Evolutionary conservation across 2,888 invertebrate genomes (phyloP).

Genomic region (Himalopsyche kuldschensis): DNA sequence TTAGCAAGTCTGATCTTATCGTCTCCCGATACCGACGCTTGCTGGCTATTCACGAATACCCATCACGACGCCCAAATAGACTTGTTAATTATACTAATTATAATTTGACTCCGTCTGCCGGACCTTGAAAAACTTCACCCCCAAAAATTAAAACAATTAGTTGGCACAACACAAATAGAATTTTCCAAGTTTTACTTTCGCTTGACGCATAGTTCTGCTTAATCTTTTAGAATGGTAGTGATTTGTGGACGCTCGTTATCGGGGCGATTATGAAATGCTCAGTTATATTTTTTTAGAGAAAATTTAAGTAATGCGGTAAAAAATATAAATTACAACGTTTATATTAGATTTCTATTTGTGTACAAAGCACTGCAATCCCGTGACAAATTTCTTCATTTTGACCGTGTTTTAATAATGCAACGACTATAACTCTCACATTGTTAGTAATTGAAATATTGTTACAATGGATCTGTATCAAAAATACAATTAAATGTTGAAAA

Average conservation of each 20-base stretch:
- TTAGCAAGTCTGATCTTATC: neutral
- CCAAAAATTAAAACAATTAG: neutral
- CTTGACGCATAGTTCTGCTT: neutral
- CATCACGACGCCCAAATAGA: neutral
- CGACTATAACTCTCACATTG: too few relatives aligned
- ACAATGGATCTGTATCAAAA: too few relatives aligned
- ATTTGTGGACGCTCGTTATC: neutral
- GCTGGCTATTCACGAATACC: neutral
- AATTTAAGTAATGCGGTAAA: neutral
- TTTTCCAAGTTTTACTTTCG: neutral
- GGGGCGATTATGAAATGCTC: neutral
- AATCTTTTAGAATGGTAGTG: neutral
- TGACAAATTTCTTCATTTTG: too few relatives aligned
- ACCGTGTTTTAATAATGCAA: too few relatives aligned
- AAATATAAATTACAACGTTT: too few relatives aligned
- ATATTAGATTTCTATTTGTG: too few relatives aligned
- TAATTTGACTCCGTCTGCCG: neutral
- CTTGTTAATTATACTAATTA: neutral
- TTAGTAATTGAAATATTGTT: too few relatives aligned
- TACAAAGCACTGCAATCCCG: too few relatives aligned
- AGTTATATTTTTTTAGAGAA: neutral
- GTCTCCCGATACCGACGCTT: neutral
- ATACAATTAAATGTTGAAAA: too few relatives aligned
- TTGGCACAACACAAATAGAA: neutral
- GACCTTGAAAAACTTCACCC: neutral